A percentile compares a stretch with the other conserved stretches of the same genome.
Conservation (phyloP, 2,797 vertebrate species). For the Gymnopithys bicolor region DNA sequence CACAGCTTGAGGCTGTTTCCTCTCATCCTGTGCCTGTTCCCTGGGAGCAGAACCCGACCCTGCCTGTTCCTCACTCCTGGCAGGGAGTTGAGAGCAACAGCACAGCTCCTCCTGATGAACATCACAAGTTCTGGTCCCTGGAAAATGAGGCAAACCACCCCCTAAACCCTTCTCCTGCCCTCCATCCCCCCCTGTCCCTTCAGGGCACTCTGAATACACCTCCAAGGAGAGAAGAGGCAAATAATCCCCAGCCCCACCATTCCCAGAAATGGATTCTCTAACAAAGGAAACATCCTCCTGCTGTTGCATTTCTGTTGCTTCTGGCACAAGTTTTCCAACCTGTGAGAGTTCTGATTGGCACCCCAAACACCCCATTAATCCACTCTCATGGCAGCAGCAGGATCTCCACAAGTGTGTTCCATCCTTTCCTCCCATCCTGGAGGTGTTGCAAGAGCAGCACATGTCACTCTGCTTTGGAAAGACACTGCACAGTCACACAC, state of each 20-base stretch:
- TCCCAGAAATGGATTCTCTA: not conserved
- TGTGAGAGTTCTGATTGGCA: not conserved
- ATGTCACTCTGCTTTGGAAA: fast-evolving
- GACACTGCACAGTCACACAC: no score
- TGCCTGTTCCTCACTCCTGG: not conserved
- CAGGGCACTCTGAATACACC: fast-evolving
- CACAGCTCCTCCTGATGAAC: not conserved
- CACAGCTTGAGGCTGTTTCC: fast-evolving
- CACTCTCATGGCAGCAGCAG: not conserved
- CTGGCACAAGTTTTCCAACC: not conserved
- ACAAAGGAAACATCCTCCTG: not conserved
- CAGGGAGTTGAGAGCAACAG: fast-evolving
- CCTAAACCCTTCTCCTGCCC: not conserved
- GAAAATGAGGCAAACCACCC: not conserved
- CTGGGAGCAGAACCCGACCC: not conserved
- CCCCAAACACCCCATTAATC: not conserved
- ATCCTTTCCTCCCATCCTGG: not conserved
- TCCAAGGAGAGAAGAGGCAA: not conserved
- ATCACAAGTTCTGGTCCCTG: not conserved
- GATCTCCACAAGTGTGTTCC: not conserved
- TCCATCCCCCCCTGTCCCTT: not conserved
- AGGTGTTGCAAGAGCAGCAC: not conserved
- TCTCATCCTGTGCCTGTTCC: not conserved
- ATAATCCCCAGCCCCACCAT: not conserved
- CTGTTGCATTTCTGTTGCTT: not conserved